phyloP scores from a whole-genome alignment of 1,140 invertebrate genomes.

The Polypedilum pembai region DNA sequence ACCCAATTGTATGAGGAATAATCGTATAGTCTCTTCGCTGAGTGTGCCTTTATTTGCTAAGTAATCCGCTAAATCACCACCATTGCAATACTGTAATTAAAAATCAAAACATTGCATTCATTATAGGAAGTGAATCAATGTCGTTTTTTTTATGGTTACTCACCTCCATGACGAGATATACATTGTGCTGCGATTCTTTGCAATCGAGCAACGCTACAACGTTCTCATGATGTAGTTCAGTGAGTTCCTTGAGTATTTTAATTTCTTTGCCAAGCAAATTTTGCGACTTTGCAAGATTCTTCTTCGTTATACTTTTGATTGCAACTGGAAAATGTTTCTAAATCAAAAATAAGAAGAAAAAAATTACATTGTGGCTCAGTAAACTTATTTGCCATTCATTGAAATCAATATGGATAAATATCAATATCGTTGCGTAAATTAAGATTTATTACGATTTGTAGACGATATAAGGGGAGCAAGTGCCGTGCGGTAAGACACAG shows the following conservation, averaged over 20 bases:
- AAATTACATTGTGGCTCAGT: background rate
- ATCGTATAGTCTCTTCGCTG: conserved; percentile 92
- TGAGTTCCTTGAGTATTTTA: conserved; percentile 96
- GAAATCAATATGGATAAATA: background rate
- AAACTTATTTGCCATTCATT: background rate
- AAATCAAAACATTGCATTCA: background rate
- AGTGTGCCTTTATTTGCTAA: conserved; percentile 83
- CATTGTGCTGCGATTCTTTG: conserved; percentile 88
- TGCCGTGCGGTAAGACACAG: background rate
- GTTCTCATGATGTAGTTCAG: conserved; percentile 95
- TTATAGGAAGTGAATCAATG: too few species aligned
- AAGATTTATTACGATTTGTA: background rate
- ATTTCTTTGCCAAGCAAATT: conserved; percentile 97
- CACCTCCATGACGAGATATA: conserved; percentile 96
- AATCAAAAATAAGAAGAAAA: conserved; percentile 41
- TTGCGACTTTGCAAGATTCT: conserved; percentile 93
- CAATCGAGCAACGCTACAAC: conserved; percentile 95
- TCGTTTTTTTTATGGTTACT: conserved; percentile 36
- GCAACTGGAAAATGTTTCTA: conserved; percentile 87
- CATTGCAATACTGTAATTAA: conserved; percentile 86
- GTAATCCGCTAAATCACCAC: conserved; percentile 97
- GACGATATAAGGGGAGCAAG: too few species aligned
- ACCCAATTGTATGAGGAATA: conserved; percentile 92
- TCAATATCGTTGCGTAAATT: background rate
- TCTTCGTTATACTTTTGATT: conserved; percentile 96